Conservation (phyloP, 2,888 invertebrate genomes). For the Erebia ligea region DNA sequence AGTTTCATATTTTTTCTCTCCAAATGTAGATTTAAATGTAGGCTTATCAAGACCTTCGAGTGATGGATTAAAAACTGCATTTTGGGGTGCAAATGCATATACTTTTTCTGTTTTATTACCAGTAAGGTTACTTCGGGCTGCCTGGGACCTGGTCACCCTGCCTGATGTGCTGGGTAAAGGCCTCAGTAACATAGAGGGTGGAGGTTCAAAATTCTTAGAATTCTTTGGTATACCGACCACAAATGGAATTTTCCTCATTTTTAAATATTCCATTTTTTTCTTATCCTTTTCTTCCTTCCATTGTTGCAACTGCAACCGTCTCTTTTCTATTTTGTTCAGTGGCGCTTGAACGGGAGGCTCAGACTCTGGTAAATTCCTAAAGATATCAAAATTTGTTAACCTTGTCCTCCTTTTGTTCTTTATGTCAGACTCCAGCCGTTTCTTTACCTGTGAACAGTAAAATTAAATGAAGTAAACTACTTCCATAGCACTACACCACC, state of each 20-base stretch:
- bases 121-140: constrained; percentile 43
- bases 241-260: constrained; percentile 71
- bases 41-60: constrained; percentile 53
- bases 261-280: constrained; percentile 59
- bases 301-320: constrained; percentile 65
- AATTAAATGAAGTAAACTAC: background rate
- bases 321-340: constrained; percentile 52
- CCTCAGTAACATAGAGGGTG: constrained; percentile 60
- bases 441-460: constrained; percentile 58
- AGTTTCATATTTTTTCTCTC: background rate
- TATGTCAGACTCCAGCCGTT: constrained; percentile 57
- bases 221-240: constrained; percentile 58
- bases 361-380: constrained; percentile 55
- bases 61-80: constrained; percentile 78
- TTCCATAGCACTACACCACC: too few relatives aligned
- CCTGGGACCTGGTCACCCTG: constrained; percentile 66
- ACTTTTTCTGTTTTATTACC: constrained; percentile 32
- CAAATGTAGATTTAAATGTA: background rate
- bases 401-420: constrained; percentile 61
- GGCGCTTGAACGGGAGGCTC: constrained; percentile 50
- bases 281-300: constrained; percentile 75
- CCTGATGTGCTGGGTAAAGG: constrained; percentile 62
- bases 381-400: constrained; percentile 60
- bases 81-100: constrained; percentile 79
- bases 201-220: constrained; percentile 57